Conservation (phyloP, 1,140 invertebrate species). For the Neotoxoptera formosana region DNA sequence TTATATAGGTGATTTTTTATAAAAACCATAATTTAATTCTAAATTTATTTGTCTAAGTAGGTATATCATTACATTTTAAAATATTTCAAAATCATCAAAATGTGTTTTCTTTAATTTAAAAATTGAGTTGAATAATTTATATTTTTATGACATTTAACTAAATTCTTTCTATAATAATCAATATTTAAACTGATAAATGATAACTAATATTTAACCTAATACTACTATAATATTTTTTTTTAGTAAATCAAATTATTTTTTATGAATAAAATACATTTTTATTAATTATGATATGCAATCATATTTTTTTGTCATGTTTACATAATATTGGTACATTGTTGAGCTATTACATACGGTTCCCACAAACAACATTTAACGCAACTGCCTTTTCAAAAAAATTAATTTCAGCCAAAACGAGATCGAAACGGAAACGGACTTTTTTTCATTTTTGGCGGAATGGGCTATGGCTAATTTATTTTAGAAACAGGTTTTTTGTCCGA, state of each 20-base stretch:
- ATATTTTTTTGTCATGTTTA: neutral
- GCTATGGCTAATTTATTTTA: neutral
- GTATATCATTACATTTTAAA: too few species aligned
- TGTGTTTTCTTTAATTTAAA: too few species aligned
- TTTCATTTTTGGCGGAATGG: neutral
- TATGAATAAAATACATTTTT: too few species aligned
- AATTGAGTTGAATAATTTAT: too few species aligned
- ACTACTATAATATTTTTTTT: neutral
- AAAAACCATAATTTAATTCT: neutral
- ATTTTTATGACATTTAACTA: neutral
- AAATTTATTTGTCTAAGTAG: too few species aligned
- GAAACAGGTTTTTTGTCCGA: neutral
- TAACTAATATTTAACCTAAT: too few species aligned
- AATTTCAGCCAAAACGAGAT: neutral
- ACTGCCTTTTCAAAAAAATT: neutral
- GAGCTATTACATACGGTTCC: neutral
- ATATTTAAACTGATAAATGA: neutral
- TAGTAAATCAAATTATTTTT: neutral
- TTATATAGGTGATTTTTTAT: neutral
- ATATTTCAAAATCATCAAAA: too few species aligned
- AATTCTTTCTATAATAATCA: neutral
- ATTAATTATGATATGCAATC: neutral
- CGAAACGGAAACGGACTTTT: neutral
- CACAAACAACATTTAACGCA: neutral
- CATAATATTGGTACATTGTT: too few species aligned